These are phyloP conservation scores for Drosophila pseudoananassae DNA, from an alignment of 1,140 invertebrate species.

Conservation along the genomic window DNA sequence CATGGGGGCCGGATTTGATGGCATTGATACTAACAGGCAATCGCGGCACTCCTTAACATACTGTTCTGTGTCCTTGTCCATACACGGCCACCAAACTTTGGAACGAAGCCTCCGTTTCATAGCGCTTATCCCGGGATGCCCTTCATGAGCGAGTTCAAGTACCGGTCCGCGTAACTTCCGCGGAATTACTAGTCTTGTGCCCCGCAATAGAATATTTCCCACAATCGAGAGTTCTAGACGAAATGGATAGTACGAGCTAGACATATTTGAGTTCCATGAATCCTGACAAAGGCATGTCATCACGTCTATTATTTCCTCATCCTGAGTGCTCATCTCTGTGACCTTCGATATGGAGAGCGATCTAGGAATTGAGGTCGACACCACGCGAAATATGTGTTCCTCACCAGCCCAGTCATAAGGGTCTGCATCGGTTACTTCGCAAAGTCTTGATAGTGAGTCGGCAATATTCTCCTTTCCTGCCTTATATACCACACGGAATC, in stretches of 20 bases:
- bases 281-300: not conserved
- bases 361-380: not conserved
- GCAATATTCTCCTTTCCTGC: no score
- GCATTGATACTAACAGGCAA: constrained; percentile 69
- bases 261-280: constrained; percentile 2
- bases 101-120: constrained; percentile 70
- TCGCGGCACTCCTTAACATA: constrained; percentile 83
- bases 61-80: constrained; percentile 85
- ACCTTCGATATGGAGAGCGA: no score
- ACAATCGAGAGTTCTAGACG: not conserved
- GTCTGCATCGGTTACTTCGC: no score
- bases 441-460: constrained; percentile 19
- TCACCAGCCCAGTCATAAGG: constrained; percentile 9
- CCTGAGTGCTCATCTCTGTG: no score
- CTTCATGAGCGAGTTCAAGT: no score
- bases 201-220: no score
- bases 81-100: constrained; percentile 85
- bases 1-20: constrained; percentile 15
- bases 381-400: constrained; percentile 14
- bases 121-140: no score
- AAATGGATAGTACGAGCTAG: constrained; percentile 2
- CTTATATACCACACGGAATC: no score
- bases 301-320: no score
- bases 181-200: no score
- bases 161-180: no score